A percentile compares a stretch with the other conserved stretches of the same genome.
Evolutionary conservation across 1,140 invertebrate genomes (phyloP).

Genomic region (Sycophaga agraensis): DNA sequence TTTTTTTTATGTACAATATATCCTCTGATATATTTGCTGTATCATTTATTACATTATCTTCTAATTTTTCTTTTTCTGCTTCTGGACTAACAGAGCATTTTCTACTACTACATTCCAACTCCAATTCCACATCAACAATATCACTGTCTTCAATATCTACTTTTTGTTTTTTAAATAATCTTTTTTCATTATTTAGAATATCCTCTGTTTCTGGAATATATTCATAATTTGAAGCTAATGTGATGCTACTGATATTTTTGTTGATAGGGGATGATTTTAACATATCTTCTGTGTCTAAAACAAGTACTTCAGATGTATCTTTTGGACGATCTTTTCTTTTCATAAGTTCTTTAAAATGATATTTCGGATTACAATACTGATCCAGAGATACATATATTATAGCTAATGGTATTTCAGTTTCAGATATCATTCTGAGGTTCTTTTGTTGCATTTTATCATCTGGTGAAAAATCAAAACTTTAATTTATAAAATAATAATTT

Average conservation of each 20-base stretch:
- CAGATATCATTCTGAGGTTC: conserved; percentile 13
- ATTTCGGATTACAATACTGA: conserved; percentile 25
- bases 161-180: background rate
- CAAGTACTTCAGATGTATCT: conserved; percentile 20
- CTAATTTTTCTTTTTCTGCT: background rate
- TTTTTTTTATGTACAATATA: too few relatives aligned
- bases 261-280: background rate
- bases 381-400: conserved; percentile 2
- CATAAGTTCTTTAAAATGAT: conserved; percentile 18
- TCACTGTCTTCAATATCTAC: background rate
- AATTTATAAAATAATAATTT: background rate
- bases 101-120: background rate
- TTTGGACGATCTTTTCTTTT: conserved; percentile 8
- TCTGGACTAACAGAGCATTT: background rate
- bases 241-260: background rate
- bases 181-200: background rate
- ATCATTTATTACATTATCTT: background rate
- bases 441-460: conserved; percentile 17
- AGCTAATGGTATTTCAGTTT: conserved; percentile 23
- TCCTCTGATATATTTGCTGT: background rate
- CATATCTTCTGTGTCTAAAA: conserved; percentile 22
- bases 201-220: conserved; percentile 14
- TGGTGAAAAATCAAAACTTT: conserved; percentile 3
- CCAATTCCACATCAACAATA: background rate
- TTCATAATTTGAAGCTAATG: background rate